Evolutionary conservation across 1,140 invertebrate genomes (phyloP).

Genomic region (Drosophila rhopaloa): DNA sequence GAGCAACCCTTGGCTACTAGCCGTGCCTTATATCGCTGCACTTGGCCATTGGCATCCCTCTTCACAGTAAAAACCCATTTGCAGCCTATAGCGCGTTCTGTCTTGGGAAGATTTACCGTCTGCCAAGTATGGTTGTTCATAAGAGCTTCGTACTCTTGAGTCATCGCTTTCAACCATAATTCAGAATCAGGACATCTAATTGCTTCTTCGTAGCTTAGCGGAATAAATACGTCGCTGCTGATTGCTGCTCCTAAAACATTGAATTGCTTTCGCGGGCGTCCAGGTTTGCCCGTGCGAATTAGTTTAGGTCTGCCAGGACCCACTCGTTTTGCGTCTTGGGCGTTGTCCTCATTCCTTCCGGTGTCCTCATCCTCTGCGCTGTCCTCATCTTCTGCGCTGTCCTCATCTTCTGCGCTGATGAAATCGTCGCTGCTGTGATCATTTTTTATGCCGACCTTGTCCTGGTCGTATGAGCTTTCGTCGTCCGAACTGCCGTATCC

Average conservation of each 20-base stretch:
- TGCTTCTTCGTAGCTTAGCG: background rate
- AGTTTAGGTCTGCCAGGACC: background rate
- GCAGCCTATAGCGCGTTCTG: background rate
- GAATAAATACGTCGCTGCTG: background rate
- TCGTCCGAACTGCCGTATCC: no score
- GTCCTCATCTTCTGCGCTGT: no score
- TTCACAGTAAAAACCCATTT: slow-evolving; percentile 1
- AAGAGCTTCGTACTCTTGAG: background rate
- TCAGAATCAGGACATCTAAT: background rate
- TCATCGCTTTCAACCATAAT: background rate
- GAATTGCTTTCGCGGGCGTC: background rate
- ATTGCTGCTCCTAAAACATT: slow-evolving; percentile 4
- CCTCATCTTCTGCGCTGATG: no score
- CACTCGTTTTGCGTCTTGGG: no score
- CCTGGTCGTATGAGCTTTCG: no score
- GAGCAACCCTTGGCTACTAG: background rate
- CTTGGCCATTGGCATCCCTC: background rate
- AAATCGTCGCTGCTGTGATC: no score
- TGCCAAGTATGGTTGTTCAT: background rate
- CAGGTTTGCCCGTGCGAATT: background rate
- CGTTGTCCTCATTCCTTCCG: no score
- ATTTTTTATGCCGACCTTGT: no score
- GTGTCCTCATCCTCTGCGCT: no score
- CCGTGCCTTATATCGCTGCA: background rate
- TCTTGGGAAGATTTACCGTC: no score